Base-by-base conservation (phyloP, 2,888 invertebrate species). In the Cosmia trapezina region DNA sequence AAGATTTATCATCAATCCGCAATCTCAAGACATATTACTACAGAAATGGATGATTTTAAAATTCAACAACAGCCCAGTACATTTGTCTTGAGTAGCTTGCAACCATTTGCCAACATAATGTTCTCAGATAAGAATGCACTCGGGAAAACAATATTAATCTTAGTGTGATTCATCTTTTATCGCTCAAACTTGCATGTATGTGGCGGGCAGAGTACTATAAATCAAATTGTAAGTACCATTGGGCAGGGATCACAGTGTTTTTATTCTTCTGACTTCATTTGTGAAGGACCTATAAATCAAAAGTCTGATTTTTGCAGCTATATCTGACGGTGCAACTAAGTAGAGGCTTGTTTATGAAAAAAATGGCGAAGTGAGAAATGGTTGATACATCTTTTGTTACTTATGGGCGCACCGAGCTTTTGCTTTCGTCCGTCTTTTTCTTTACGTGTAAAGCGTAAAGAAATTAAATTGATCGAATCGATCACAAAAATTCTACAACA, bases 81-180 rank as follows among this genome's bases (percentile, higher is more conserved):
- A 91, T 92, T 90, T 89, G 89, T 91, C 89, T 89, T 86, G 78
- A 86, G 80, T 78, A 78, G 83, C 83, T 86, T 84, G 85, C 88
- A 88, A 87, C 91, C 91, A 94, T 94, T 94, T 93, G 93, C 94
- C 91, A 93, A 91, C 92, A 92, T 90, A 90, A 91, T 92, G 91
- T 90, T 89, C 81, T n/a, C 67, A 86, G 93, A 94, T 94, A 94
- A 90, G 90, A 86, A 83, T 76, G 76, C 84, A 77, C 90, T 87
- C 80, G 85, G 85, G 89, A 90, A 88, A 92, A 93, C 91, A 93
- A 90, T 92, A 94, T 93, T 92, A 93, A 94, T 94, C 93, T 91
- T 81, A 68, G 81, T 86, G 87, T 91, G 92, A 94, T 94, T 93
- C 93, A 94, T 94, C 91, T 93, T 93, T 94, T 94, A 95, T 93